Evolutionary conservation across 1,140 invertebrate genomes (phyloP), one percentile per base, ranked within the genome.

Genomic region (Amphibalanus amphitrite): DNA sequence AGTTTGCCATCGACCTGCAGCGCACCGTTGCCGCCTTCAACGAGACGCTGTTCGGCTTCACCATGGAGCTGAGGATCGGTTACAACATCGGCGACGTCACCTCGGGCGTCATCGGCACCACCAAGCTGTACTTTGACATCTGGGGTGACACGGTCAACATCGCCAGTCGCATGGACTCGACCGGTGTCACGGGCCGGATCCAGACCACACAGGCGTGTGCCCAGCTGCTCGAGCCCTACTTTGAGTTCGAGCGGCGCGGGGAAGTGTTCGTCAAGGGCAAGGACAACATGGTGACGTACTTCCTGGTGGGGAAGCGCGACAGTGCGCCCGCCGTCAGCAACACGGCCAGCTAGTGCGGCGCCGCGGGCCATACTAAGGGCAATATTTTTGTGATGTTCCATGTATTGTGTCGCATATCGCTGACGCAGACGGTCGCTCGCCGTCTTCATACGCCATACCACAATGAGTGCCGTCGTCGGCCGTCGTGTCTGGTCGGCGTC

Each of bases 71-170:
- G n/a, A 85, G 92, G 67, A 87, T 86, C 72, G 59, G 70, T 23
- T 25, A 25, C 74, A 86, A 86, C 78, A 82, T 80, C 76, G 95
- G 95, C 0, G 92, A 95, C 75, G 92, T 97, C 0, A 95, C 93
- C 0, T 92, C 93, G 0, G 96, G 95, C 4, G 94, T 98, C 0
- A 97, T 98, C 69, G 95, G 95, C 0, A 96, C 94, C 0, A 91
- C 91, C 0, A 98, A 97, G 78, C 82, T 97, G n/a, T 93, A 95
- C 77, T 98, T 97, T 75, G 96, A 98, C 79, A 97, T 98, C 70
- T 98, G 96, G 96, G 95, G 96, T 0, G 95, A 98, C 81, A 93
- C 95, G 0, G 95, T 97, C 0, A 98, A 98, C 81, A 95, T 98
- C 70, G 93, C 95, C 0, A 94, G 91, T 4, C 82, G 95, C 70